Conservation (phyloP, 1,140 invertebrate genomes). For the Sycophaga agraensis region DNA sequence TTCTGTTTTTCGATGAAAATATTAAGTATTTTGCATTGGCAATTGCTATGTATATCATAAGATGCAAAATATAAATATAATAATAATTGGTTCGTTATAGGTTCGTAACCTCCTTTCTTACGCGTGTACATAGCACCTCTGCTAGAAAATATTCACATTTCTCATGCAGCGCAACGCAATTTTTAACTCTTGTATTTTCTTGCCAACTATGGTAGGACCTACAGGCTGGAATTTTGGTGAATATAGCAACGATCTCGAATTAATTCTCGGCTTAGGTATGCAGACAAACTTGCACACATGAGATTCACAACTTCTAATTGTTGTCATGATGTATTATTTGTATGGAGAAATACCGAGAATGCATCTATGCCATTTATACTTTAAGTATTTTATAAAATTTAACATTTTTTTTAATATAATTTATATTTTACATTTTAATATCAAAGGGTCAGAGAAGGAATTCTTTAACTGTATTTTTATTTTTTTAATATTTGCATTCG, state of each 20-base stretch:
- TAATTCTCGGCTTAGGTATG: slow-evolving; percentile 23
- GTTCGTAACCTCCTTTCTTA: too few relatives aligned
- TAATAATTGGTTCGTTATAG: too few relatives aligned
- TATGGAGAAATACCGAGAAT: not conserved
- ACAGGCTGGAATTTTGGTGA: slow-evolving; percentile 16
- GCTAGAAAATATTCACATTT: slow-evolving; percentile 20
- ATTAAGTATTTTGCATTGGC: too few relatives aligned
- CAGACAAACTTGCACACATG: not conserved
- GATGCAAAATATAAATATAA: too few relatives aligned
- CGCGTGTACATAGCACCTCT: not conserved
- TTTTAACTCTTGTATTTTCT: slow-evolving; percentile 12
- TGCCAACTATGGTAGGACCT: not conserved
- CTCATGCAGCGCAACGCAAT: slow-evolving; percentile 16
- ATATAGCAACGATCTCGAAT: slow-evolving; percentile 14
- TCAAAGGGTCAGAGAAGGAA: too few relatives aligned
- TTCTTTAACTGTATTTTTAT: too few relatives aligned
- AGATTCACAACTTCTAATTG: slow-evolving; percentile 24
- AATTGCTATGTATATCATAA: too few relatives aligned
- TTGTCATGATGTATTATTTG: slow-evolving; percentile 18
- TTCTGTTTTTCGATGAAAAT: too few relatives aligned
- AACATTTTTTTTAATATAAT: too few relatives aligned
- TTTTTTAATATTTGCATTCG: too few relatives aligned
- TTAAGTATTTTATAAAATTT: too few relatives aligned
- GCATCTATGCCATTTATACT: not conserved
- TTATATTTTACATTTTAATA: too few relatives aligned